These are phyloP conservation scores for Nomada goodeniana DNA, from an alignment of 2,888 invertebrate genomes.

Conservation along the genomic window DNA sequence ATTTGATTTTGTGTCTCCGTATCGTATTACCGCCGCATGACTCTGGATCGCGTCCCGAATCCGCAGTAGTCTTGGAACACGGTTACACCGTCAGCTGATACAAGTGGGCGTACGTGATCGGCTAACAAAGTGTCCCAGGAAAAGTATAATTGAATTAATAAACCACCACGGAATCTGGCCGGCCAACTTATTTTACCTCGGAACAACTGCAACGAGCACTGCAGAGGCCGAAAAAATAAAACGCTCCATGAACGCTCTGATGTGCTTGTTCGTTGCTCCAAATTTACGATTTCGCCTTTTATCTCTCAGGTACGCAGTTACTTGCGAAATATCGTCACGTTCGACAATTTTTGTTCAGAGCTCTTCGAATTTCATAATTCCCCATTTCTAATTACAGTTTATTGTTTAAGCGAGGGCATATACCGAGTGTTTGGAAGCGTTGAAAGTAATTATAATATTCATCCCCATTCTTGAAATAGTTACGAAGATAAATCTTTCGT, in stretches of 20 bases:
- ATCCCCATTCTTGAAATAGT: too few relatives aligned
- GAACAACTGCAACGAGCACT: constrained; percentile 37
- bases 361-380: too few relatives aligned
- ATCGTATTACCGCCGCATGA: constrained; percentile 42
- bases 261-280: neutral
- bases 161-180: constrained; percentile 49
- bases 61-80: constrained; percentile 48
- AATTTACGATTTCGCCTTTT: neutral
- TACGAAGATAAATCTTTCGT: too few relatives aligned
- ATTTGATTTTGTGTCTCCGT: constrained; percentile 48
- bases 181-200: constrained; percentile 42
- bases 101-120: constrained; percentile 60
- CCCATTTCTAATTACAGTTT: too few relatives aligned
- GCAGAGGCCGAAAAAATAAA: constrained; percentile 24
- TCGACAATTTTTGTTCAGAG: too few relatives aligned
- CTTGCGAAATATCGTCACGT: neutral
- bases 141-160: constrained; percentile 64
- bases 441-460: too few relatives aligned
- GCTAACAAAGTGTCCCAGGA: constrained; percentile 30
- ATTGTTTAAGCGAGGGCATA: too few relatives aligned
- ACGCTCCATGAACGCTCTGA: neutral
- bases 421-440: too few relatives aligned
- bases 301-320: neutral
- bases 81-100: constrained; percentile 59
- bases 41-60: constrained; percentile 53